Evolutionary conservation across 2,888 invertebrate species (phyloP), one percentile per base, ranked within the genome.

Genomic region (Amblyteles armatorius): DNA sequence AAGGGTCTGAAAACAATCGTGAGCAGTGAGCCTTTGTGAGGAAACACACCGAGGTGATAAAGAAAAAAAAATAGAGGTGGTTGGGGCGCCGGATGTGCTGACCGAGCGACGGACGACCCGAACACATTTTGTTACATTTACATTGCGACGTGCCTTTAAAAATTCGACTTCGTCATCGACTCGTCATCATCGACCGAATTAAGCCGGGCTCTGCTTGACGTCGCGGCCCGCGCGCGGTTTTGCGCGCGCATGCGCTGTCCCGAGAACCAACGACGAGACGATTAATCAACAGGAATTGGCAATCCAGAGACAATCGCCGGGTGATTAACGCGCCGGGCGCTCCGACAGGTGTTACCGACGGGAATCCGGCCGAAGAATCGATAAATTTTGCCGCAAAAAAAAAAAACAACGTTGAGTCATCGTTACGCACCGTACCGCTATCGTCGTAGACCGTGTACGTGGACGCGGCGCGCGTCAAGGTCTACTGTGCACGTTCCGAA

Each of bases 131-230:
- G 3, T 57, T 57, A 16, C 4, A 48, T 57, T 22, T 7, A 57
- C 13, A 26, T 57, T 19, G 22, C 55, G 40, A 22, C 44, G 71
- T 52, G 44, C 11, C 40, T 40, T 55, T 72, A 55, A 72, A 72
- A 72, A 72, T 72, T 72, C 72, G 36, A 16, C 44, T 48, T 40
- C 72, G 33, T 11, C 19, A 33, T 55, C 33, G n/a, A 26, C 1
- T 57, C 55, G 71, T 72, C 71, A 72, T 72, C 71, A 72, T 72
- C 72, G 72, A 72, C 72, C 55, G 72, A 55, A 40, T 72, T 72
- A 72, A 72, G 55, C 55, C 55, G 55, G 40, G 40, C 7, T 11
- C 26, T 57, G 11, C 5, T 57, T 13, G 4, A 26, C 57, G 36
- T 55, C 7, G 52, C 71, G 3, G 29, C 5, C 16, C 16, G 63